Base-by-base conservation (phyloP, 2,888 invertebrate genomes). In the Ormyrus pomaceus region DNA sequence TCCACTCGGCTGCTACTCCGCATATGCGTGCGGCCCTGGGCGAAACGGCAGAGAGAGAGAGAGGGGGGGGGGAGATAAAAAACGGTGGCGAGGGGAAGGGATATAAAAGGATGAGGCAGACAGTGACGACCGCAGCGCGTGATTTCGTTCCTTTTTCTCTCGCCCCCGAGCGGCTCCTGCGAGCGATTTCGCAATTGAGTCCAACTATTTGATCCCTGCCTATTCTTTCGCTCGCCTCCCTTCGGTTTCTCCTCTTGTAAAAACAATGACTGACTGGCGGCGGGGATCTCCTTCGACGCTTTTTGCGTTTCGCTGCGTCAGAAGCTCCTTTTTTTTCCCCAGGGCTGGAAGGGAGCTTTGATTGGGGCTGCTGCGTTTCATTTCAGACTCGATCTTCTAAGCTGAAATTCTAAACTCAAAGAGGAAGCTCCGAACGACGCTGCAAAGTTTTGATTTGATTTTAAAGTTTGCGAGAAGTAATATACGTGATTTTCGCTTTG, bases 1-100 rank as follows among this genome's bases (percentile, higher is more conserved):
- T 88, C 86, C 86, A 84, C 83, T 84, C 82, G 82, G 71, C 81
- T 79, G 82, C 77, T 65, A 76, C 56, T 75, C 46, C 34, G 45
- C 5, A 11, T 45, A 19, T n/a, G 45, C 56, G 7, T 11, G 55
- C 50, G 59, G 56, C 55, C 59, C 51, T 55, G n/a, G 34, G 50
- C 48, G 11, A 50, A n/a, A n/a, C 6, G 56, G 19, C n/a, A 53
- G 46, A 13, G 53, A 64, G 73, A 73, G 13, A 19, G 19, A 34
- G 45, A 53, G 13, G 45, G 50, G 10, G n/a, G 11, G 5, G 46
- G 1, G 61, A 6, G 34, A 8, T 10, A 34, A 10, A 61, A 3
- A 19, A 61, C 34, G 34, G 34, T 0, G 6, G 19, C 48, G 45
- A 65, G 13, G 61, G 34, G 51, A 10, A 45, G 13, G 13, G 19